Evolutionary conservation across 2,888 invertebrate species (phyloP), one percentile per base, ranked within the genome.

Genomic region (Apantesis nais): DNA sequence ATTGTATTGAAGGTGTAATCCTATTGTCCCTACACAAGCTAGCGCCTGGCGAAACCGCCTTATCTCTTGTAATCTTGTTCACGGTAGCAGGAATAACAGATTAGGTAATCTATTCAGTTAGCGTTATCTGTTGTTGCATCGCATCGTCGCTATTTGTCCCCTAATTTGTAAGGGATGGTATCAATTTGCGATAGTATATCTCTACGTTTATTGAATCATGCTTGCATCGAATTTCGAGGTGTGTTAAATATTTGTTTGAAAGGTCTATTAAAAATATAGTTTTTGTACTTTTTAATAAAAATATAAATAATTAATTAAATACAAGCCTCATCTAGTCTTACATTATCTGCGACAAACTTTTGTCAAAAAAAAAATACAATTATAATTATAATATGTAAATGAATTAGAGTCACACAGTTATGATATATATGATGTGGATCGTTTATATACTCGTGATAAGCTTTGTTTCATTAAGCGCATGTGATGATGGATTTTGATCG

Each of bases 1-100:
- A 88, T 92, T 92, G 92, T 92, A 81, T 85, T 85, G 78, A 71
- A 71, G 71, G 14, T 78, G 85, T 92, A 91, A 93, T 93, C 91
- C 91, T 77, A 90, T 92, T 93, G 92, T 93, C 86, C 85, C 77
- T 68, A 78, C 79, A 85, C 85, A 84, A 84, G 80, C 78, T 83
- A 85, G 82, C 83, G 85, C 84, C 86, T 82, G 74, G 86, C 85
- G 71, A 86, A 86, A 86, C 83, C 84, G 68, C 83, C 86, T 89
- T 89, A 91, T 85, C 85, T 81, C 83, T 72, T 75, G 78, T 85
- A 84, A 85, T 79, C 83, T 79, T 74, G 73, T 79, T 78, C 67
- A 75, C 83, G 66, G 84, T 81, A 83, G 82, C 79, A 75, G 66
- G 74, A 75, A 75, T 72, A 79, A 78, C 78, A 79, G 79, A 81